Evolutionary conservation across 2,113 vertebrate genomes (phyloP).

Genomic region (Solenodon paradoxus): DNA sequence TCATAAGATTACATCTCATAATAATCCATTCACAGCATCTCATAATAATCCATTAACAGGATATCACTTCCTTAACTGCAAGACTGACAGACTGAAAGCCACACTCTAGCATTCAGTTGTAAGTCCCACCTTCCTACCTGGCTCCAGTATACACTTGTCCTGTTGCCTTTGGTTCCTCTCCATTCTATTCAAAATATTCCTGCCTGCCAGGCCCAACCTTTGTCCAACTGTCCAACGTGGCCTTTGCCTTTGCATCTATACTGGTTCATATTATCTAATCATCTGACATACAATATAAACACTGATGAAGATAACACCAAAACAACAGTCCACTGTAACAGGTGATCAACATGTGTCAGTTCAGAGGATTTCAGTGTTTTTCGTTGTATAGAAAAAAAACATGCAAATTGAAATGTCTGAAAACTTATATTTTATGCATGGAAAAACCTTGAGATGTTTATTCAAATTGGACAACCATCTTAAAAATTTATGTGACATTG

Average conservation of each 20-base stretch:
- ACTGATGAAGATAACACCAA: neutral
- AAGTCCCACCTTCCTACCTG: neutral
- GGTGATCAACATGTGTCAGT: neutral
- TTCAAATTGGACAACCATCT: neutral
- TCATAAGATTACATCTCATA: neutral
- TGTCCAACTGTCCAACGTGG: neutral
- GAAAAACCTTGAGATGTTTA: neutral
- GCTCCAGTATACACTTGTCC: neutral
- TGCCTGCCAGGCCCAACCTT: rapidly evolving
- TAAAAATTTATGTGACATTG: neutral
- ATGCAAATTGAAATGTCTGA: neutral
- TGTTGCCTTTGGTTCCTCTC: neutral
- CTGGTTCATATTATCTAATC: neutral
- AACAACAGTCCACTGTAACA: too few relatives aligned
- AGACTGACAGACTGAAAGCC: neutral
- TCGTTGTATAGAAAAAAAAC: neutral
- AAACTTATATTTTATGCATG: neutral
- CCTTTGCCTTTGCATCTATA: neutral
- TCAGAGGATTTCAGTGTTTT: neutral
- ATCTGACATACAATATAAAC: neutral
- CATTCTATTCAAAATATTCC: neutral
- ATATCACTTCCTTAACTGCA: neutral
- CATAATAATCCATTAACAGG: neutral
- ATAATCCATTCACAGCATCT: too few relatives aligned
- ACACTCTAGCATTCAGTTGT: neutral